Conservation (phyloP, 2,888 invertebrate genomes). For the Crossocerus cetratus region DNA sequence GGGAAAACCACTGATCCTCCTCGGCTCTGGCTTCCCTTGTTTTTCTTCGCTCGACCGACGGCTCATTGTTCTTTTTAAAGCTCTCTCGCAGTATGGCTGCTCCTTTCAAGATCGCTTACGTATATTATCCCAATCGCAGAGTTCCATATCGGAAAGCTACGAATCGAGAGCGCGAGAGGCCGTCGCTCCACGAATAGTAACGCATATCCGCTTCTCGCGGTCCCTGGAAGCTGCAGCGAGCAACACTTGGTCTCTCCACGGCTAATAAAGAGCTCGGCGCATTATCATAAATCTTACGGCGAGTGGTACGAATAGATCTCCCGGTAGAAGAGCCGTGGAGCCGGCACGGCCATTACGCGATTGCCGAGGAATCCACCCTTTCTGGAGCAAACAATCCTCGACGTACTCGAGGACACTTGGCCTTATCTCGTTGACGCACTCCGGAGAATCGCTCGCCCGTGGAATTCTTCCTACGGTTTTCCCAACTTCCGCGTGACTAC, state of each 20-base stretch:
- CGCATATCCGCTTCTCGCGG: neutral
- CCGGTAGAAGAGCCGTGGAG: conserved; percentile 10
- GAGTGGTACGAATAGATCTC: conserved; percentile 32
- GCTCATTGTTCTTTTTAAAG: neutral
- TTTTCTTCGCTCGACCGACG: neutral
- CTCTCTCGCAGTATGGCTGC: neutral
- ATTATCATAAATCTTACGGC: conserved; percentile 27
- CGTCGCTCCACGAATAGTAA: conserved; percentile 15
- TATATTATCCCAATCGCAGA: too few species aligned
- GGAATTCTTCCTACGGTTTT: too few species aligned
- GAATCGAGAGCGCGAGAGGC: neutral
- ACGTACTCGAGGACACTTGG: neutral
- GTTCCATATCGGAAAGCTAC: too few species aligned
- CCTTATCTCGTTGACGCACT: neutral
- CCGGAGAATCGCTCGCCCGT: too few species aligned
- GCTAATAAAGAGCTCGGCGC: conserved; percentile 27
- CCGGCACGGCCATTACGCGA: conserved; percentile 35
- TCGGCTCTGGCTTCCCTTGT: too few species aligned
- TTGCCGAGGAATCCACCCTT: conserved; percentile 39
- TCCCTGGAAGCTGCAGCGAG: conserved; percentile 3
- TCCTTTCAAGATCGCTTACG: too few species aligned
- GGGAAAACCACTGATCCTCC: conserved; percentile 47
- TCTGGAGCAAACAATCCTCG: conserved; percentile 1
- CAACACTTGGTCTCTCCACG: conserved; percentile 14
- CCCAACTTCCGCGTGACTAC: neutral